Percentiles rank a stretch among this genome's conserved stretches.
Conservation (phyloP, 1,140 invertebrate species). For the Aphidius ervi region DNA sequence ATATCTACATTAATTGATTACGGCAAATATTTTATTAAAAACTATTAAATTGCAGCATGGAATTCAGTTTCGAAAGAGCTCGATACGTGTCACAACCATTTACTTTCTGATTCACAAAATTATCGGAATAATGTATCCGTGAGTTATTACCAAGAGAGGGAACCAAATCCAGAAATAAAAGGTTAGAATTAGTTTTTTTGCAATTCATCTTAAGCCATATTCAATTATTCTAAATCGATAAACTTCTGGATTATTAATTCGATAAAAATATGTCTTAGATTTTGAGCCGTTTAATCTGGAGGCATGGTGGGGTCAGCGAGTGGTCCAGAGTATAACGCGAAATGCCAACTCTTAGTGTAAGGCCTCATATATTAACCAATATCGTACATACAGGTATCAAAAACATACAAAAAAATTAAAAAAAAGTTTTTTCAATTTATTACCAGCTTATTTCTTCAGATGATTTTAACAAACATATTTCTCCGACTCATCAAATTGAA, state of each 20-base stretch:
- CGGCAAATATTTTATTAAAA: conserved; percentile 5
- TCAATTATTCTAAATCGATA: background rate
- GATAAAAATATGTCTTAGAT: conserved; percentile 41
- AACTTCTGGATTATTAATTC: conserved; percentile 11
- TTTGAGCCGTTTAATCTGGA: conserved; percentile 63
- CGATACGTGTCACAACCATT: conserved; percentile 45
- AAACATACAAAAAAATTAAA: conserved; percentile 37
- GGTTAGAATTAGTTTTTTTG: conserved; percentile 30
- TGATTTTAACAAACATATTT: too few species aligned
- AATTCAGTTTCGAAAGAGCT: conserved; percentile 50
- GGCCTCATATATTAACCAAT: conserved; percentile 39
- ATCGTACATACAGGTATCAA: conserved; percentile 47
- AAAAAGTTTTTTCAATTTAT: too few species aligned
- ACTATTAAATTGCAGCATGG: conserved; percentile 42
- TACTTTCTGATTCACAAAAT: conserved; percentile 41
- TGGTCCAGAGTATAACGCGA: conserved; percentile 53
- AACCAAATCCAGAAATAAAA: conserved; percentile 52
- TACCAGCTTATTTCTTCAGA: too few species aligned
- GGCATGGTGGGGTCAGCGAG: conserved; percentile 58
- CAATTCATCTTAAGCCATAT: background rate
- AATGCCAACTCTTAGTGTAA: conserved; percentile 52
- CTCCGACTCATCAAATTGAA: too few species aligned
- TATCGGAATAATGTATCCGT: conserved; percentile 46
- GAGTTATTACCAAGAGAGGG: conserved; percentile 51
- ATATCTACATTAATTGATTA: conserved; percentile 10